These are phyloP conservation scores for Danio tinwini DNA, from an alignment of 2,797 vertebrate species.

Conservation along the genomic window DNA sequence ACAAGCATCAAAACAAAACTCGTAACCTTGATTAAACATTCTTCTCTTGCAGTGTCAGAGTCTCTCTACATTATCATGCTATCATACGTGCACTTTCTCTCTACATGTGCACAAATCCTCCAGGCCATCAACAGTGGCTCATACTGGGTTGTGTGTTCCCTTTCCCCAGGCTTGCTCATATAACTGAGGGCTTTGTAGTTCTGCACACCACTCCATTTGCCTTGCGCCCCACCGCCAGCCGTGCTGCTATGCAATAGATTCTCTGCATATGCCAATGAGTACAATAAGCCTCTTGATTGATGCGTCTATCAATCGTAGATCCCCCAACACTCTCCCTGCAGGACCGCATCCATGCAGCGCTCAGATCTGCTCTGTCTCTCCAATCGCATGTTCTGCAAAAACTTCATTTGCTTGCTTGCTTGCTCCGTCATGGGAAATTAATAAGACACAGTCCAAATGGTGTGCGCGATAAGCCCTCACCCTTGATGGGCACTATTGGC, in stretches of 20 bases:
- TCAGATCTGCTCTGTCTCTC: not conserved
- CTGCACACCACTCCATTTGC: conserved; percentile 13
- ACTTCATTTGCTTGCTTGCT: conserved; percentile 10
- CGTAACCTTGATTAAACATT: not conserved
- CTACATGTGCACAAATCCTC: conserved; percentile 19
- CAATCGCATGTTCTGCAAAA: not conserved
- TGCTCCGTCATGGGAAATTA: conserved; percentile 39
- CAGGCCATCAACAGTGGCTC: conserved; percentile 15
- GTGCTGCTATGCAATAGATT: conserved; percentile 35
- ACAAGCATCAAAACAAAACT: not conserved
- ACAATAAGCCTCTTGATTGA: conserved; percentile 41
- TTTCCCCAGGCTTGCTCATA: conserved; percentile 42
- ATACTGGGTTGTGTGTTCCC: conserved; percentile 34
- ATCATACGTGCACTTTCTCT: not conserved
- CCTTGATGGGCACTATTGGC: conserved; percentile 34
- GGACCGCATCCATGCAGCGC: not conserved
- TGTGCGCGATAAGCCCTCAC: conserved; percentile 23
- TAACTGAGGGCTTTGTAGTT: conserved; percentile 28
- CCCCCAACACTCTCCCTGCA: conserved; percentile 14
- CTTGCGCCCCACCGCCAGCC: conserved; percentile 12
- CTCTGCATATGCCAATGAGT: conserved; percentile 53
- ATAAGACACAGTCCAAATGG: conserved; percentile 38
- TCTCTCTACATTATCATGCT: not conserved
- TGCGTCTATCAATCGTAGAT: conserved; percentile 38
- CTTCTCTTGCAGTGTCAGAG: conserved; percentile 1